Evolutionary conservation across 2,113 vertebrate species (phyloP).

Genomic region (Larimichthys polyactis): DNA sequence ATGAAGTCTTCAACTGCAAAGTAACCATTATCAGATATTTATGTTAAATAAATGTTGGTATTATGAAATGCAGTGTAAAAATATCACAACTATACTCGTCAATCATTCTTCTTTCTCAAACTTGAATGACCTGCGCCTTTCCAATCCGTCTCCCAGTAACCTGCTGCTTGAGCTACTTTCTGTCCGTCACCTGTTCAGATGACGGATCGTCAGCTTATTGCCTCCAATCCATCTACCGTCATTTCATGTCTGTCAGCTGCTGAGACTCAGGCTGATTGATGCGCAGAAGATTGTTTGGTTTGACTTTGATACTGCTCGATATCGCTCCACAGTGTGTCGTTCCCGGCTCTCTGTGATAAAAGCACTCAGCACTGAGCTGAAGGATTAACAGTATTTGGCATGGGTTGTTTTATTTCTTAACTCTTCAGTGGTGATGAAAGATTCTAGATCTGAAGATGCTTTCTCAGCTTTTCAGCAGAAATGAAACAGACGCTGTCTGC

Average conservation of each 20-base stretch:
- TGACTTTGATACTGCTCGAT: slow-evolving; percentile 19
- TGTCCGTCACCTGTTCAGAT: slow-evolving; percentile 17
- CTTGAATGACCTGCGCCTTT: background rate
- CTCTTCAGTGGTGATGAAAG: slow-evolving; percentile 10
- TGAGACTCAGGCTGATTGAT: slow-evolving; percentile 41
- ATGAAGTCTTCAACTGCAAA: background rate
- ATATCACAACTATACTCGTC: no score
- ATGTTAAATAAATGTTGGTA: background rate
- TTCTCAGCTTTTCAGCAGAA: background rate
- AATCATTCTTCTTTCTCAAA: background rate
- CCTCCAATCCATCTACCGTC: slow-evolving; percentile 20
- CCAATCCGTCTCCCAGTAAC: slow-evolving; percentile 21
- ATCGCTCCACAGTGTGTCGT: background rate
- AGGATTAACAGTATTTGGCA: slow-evolving; percentile 12
- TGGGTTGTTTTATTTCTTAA: slow-evolving; percentile 15
- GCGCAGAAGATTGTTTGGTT: slow-evolving; percentile 19
- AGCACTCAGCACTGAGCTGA: background rate
- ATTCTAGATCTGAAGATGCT: background rate
- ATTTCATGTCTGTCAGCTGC: slow-evolving; percentile 8
- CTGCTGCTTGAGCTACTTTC: slow-evolving; percentile 3
- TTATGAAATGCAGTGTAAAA: no score
- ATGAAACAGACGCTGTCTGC: background rate
- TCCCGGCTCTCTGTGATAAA: slow-evolving; percentile 16
- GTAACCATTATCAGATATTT: background rate
- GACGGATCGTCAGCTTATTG: slow-evolving; percentile 28